These are phyloP conservation scores for Matsumurasca onukii DNA, from an alignment of 1,140 invertebrate genomes.

Conservation along the genomic window DNA sequence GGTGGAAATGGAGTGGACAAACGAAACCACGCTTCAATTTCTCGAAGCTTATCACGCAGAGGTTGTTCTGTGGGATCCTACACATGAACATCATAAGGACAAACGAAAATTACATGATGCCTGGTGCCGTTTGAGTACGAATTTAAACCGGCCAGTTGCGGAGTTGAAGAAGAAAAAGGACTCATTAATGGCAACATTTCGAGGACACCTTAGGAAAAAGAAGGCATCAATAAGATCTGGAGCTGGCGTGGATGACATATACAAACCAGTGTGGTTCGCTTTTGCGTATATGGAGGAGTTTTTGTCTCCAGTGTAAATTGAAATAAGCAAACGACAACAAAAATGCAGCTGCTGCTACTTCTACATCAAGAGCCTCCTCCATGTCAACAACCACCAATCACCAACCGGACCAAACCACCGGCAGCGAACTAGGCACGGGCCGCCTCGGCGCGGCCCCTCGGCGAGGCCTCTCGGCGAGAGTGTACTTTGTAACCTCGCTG, in stretches of 20 bases:
- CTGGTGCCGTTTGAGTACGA: constrained; percentile 38
- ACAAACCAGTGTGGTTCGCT: constrained; percentile 44
- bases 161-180: constrained; percentile 45
- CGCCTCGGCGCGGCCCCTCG: too few relatives aligned
- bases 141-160: constrained; percentile 25
- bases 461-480: too few relatives aligned
- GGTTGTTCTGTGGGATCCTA: constrained; percentile 6
- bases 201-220: constrained; percentile 37
- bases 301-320: constrained; percentile 36
- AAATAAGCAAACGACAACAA: too few relatives aligned
- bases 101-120: constrained; percentile 59
- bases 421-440: too few relatives aligned
- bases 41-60: constrained; percentile 14
- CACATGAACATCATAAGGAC: constrained; percentile 19
- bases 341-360: too few relatives aligned
- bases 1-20: constrained; percentile 9
- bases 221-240: constrained; percentile 38
- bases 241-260: constrained; percentile 40
- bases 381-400: too few relatives aligned
- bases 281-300: constrained; percentile 43
- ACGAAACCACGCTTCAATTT: constrained; percentile 24
- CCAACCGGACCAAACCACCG: too few relatives aligned
- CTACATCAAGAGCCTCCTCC: too few relatives aligned
- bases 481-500: too few relatives aligned
- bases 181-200: constrained; percentile 41